Percentiles rank a stretch among this genome's conserved stretches.
Evolutionary conservation across 2,797 vertebrate species (phyloP).

Genomic region (Paedocypris micromegethes): DNA sequence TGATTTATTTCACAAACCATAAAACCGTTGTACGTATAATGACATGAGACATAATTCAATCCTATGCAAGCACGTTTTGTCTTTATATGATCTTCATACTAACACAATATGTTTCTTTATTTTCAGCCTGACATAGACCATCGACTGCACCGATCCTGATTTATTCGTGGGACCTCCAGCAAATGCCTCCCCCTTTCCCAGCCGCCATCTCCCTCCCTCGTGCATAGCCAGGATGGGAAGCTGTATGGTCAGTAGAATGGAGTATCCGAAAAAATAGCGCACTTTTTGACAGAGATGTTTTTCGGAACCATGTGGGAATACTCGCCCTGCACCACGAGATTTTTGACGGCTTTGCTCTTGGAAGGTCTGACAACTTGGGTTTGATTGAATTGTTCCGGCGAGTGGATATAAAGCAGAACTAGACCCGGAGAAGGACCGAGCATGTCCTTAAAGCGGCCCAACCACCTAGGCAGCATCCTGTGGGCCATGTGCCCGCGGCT

Average conservation of each 20-base stretch:
- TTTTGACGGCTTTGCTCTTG: constrained; percentile 60
- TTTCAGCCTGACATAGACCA: constrained; percentile 80
- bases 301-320: constrained; percentile 68
- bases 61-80: no score
- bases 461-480: constrained; percentile 68
- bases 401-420: constrained; percentile 69
- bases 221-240: constrained; percentile 72
- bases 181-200: constrained; percentile 60
- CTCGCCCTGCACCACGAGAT: constrained; percentile 62
- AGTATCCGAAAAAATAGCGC: constrained; percentile 65
- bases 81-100: no score
- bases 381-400: constrained; percentile 49
- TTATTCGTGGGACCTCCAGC: constrained; percentile 69
- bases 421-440: constrained; percentile 44
- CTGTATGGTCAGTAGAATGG: constrained; percentile 69
- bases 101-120: constrained; percentile 53
- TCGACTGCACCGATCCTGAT: constrained; percentile 71
- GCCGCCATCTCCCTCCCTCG: constrained; percentile 22
- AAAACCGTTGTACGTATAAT: no score
- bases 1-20: no score
- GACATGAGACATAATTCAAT: no score
- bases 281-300: constrained; percentile 70
- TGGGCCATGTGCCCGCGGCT: constrained; percentile 59
- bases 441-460: constrained; percentile 62
- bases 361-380: constrained; percentile 64